Conservation (phyloP, 2,113 vertebrate species). For the Paradoxurus hermaphroditus region DNA sequence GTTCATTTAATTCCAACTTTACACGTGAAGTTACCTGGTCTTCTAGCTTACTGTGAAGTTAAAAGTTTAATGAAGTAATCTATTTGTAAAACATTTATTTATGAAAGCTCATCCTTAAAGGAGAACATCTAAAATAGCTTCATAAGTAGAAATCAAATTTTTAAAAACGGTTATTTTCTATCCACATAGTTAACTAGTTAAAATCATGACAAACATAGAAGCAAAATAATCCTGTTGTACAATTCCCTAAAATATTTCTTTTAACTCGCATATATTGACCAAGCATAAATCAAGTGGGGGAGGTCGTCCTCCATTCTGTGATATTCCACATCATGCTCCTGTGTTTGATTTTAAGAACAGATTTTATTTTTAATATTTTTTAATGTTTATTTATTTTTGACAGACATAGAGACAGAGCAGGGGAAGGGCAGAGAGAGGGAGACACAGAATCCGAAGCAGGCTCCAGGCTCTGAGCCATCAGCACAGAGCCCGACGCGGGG, state of each 20-base stretch:
- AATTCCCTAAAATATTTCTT: not conserved
- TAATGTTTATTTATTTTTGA: too few relatives aligned
- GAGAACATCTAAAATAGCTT: not conserved
- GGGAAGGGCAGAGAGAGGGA: too few relatives aligned
- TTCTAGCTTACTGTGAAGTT: not conserved
- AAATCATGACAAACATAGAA: conserved; percentile 6
- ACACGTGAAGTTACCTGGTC: not conserved
- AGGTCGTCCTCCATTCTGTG: not conserved
- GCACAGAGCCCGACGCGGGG: too few relatives aligned
- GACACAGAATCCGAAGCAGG: too few relatives aligned
- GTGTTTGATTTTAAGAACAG: not conserved
- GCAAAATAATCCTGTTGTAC: not conserved
- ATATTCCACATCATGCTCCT: not conserved
- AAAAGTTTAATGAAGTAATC: not conserved
- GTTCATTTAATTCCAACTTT: not conserved
- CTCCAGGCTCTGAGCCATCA: too few relatives aligned
- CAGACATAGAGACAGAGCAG: too few relatives aligned
- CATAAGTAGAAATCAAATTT: not conserved
- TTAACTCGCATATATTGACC: not conserved
- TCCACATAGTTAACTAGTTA: not conserved
- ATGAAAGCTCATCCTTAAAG: not conserved
- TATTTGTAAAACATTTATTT: not conserved
- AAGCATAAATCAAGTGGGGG: not conserved
- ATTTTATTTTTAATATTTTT: too few relatives aligned
- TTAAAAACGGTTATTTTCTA: not conserved